Percentiles rank a stretch among this genome's conserved stretches.
These are phyloP conservation scores for Polyodon spathula DNA, from an alignment of 2,113 vertebrate genomes.

Conservation along the genomic window DNA sequence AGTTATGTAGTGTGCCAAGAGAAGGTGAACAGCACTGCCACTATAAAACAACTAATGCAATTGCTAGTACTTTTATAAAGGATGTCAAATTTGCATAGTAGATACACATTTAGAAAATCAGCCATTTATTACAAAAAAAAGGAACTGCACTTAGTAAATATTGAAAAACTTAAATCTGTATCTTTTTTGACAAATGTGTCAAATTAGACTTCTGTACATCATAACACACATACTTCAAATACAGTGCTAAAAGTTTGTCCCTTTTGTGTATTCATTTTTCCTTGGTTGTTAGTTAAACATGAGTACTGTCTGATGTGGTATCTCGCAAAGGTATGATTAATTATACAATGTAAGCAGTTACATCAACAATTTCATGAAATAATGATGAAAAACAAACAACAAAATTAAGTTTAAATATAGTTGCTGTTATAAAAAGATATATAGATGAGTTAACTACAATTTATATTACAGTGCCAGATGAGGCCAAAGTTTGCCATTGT, in stretches of 20 bases:
- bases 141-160: conserved; percentile 35
- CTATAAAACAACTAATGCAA: conserved; percentile 59
- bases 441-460: too few species aligned
- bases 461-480: too few species aligned
- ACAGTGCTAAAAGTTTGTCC: conserved; percentile 23
- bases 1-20: conserved; percentile 68
- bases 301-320: conserved; percentile 9
- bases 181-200: conserved; percentile 39
- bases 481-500: too few species aligned
- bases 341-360: too few species aligned
- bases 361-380: too few species aligned
- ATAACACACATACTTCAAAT: conserved; percentile 36
- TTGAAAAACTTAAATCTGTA: conserved; percentile 25
- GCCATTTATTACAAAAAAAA: conserved; percentile 46
- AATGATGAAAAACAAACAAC: too few species aligned
- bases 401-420: too few species aligned
- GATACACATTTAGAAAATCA: conserved; percentile 70
- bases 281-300: conserved; percentile 12
- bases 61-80: conserved; percentile 68
- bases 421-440: too few species aligned
- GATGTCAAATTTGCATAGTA: conserved; percentile 88
- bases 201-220: conserved; percentile 50
- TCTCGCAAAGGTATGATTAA: too few species aligned
- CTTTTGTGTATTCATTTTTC: too few species aligned
- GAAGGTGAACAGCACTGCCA: conserved; percentile 63